Evolutionary conservation across 2,113 vertebrate species (phyloP).

Genomic region (Grallaria varia): DNA sequence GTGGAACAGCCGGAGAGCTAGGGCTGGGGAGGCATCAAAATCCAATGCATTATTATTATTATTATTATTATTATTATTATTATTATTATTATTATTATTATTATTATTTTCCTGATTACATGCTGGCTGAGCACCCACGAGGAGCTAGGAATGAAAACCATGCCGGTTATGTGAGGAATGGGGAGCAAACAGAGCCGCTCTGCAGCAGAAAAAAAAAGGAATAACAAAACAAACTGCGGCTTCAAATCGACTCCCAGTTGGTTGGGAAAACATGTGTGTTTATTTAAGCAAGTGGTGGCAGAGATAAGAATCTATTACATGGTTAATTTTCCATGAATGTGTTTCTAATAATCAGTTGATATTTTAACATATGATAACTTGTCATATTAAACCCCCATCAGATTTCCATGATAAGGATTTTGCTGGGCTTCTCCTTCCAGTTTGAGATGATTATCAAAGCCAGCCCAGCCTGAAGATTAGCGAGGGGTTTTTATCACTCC

Average conservation of each 20-base stretch:
- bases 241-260: neutral
- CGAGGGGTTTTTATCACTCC: slow-evolving; percentile 9
- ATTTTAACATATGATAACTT: slow-evolving; percentile 5
- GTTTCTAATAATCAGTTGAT: slow-evolving; percentile 47
- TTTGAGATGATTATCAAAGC: slow-evolving; percentile 6
- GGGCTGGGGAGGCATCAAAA: slow-evolving; percentile 23
- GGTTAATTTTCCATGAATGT: slow-evolving; percentile 38
- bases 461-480: neutral
- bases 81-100: neutral
- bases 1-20: neutral
- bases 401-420: slow-evolving; percentile 28
- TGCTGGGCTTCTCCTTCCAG: neutral
- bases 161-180: slow-evolving; percentile 56
- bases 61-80: neutral
- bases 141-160: slow-evolving; percentile 42
- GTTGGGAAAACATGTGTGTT: slow-evolving; percentile 25
- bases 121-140: slow-evolving; percentile 37
- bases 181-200: slow-evolving; percentile 4
- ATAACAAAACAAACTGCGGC: neutral
- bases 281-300: slow-evolving; percentile 2
- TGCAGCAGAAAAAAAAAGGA: neutral
- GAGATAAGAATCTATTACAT: slow-evolving; percentile 41
- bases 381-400: slow-evolving; percentile 3
- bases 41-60: neutral
- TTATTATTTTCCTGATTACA: neutral